Evolutionary conservation across 2,113 vertebrate genomes (phyloP), one percentile per base, ranked within the genome.

Genomic region (Romanogobio albipinnatus): DNA sequence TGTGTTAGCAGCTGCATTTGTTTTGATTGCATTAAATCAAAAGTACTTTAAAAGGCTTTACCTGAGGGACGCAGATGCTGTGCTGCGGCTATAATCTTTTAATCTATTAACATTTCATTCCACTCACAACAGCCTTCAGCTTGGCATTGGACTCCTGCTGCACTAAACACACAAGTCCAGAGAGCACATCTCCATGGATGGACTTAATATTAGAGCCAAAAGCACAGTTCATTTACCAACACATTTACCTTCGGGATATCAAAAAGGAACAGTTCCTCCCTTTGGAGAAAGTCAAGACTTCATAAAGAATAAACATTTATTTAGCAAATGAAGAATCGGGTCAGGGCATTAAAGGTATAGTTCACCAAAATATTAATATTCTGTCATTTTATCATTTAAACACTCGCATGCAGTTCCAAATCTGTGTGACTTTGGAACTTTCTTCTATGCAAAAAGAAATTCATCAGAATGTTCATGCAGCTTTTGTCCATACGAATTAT

Each of bases 51-150:
- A 83, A 76, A 47, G 56, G 51, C 14, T 86, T 89, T 87, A 84
- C 86, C 85, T 84, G 68, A 14, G 6, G 80, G 70, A 78, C 51
- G 51, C 64, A 82, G 79, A 59, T 73, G 53, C 81, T 87, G 58
- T 33, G 33, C 39, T n/a, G 36, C n/a, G 22, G 33, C 58, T 53
- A 13, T 45, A 82, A 56, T 71, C 78, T 82, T 76, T 24, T 11
- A 68, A 87, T 80, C 68, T 75, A 92, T 90, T 84, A 89, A 87
- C 76, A 87, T 84, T 90, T 89, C 24, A 87, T 89, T 89, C 47
- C 49, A 81, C 29, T 90, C 15, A 24, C 24, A 29, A 62, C 49
- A 36, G n/a, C 73, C 68, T 88, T 90, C 66, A 80, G 87, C 85
- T 83, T 87, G 58, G 86, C 87, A 86, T 29, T 78, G 61, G 75